phyloP scores from a whole-genome alignment of 2,888 invertebrate genomes.

The Pyrgus malvae region DNA sequence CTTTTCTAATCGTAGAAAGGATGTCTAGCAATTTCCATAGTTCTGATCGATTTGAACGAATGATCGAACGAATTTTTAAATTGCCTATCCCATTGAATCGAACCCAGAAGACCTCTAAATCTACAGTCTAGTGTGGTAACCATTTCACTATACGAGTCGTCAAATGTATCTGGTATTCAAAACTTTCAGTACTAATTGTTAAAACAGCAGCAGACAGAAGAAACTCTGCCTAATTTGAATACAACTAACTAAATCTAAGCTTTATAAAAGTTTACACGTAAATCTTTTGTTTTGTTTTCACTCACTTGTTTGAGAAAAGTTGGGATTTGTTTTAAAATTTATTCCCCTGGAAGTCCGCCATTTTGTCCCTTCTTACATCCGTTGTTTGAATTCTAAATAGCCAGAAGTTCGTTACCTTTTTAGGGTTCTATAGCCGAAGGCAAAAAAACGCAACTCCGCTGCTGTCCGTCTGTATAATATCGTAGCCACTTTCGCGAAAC shows the following conservation, averaged over 20 bases:
- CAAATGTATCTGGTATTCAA: not conserved
- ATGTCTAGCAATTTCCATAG: too few relatives aligned
- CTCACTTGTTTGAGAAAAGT: constrained; percentile 66
- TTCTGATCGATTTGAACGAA: too few relatives aligned
- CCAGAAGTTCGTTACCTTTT: constrained; percentile 27
- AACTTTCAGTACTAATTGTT: constrained; percentile 16
- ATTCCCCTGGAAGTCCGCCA: constrained; percentile 58
- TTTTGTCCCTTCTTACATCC: constrained; percentile 64
- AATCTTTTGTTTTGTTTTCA: constrained; percentile 71
- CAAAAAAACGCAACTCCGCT: too few relatives aligned
- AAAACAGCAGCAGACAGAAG: constrained; percentile 21
- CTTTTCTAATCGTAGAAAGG: too few relatives aligned
- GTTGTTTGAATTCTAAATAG: constrained; percentile 72
- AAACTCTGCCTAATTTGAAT: constrained; percentile 46
- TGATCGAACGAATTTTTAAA: too few relatives aligned
- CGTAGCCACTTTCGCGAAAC: too few relatives aligned
- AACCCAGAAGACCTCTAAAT: too few relatives aligned
- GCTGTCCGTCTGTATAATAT: too few relatives aligned
- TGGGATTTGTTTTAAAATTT: constrained; percentile 75
- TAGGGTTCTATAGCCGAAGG: too few relatives aligned
- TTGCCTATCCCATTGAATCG: too few relatives aligned
- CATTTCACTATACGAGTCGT: not conserved
- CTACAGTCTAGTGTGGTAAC: not conserved
- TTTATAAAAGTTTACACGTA: constrained; percentile 64
- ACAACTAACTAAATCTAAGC: constrained; percentile 56